Evolutionary conservation across 2,888 invertebrate genomes (phyloP).

Genomic region (Bhutanitis thaidina): DNA sequence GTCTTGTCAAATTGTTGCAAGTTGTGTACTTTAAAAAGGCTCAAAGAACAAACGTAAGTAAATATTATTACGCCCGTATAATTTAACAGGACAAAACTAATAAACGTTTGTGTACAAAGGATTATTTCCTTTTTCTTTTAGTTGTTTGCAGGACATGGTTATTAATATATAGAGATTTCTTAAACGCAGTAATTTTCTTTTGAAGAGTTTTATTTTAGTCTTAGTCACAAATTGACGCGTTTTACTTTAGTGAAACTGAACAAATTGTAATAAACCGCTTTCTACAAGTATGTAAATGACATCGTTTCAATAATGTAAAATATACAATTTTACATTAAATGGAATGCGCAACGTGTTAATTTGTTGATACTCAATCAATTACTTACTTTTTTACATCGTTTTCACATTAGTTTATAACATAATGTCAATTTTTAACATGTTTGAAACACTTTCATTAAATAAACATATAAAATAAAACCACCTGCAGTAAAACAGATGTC

Average conservation of each 20-base stretch:
- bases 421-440: no score
- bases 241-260: no score
- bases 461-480: not conserved
- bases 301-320: no score
- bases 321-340: no score
- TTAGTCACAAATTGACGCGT: no score
- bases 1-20: conserved; percentile 2
- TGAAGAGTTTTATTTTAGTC: no score
- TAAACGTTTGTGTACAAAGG: conserved; percentile 39
- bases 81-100: conserved; percentile 39
- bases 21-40: conserved; percentile 12
- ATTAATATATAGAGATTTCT: conserved; percentile 8
- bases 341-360: not conserved
- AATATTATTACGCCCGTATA: conserved; percentile 29
- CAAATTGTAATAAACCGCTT: no score
- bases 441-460: not conserved
- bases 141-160: conserved; percentile 14
- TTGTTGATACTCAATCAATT: no score
- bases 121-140: conserved; percentile 25
- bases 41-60: conserved; percentile 28
- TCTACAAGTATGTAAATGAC: no score
- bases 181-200: not conserved
- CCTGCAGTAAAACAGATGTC: conserved; percentile 7
- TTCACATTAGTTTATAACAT: no score
- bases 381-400: no score